Conservation (phyloP, 1,140 invertebrate species). For the Heliconius eleuchia region DNA sequence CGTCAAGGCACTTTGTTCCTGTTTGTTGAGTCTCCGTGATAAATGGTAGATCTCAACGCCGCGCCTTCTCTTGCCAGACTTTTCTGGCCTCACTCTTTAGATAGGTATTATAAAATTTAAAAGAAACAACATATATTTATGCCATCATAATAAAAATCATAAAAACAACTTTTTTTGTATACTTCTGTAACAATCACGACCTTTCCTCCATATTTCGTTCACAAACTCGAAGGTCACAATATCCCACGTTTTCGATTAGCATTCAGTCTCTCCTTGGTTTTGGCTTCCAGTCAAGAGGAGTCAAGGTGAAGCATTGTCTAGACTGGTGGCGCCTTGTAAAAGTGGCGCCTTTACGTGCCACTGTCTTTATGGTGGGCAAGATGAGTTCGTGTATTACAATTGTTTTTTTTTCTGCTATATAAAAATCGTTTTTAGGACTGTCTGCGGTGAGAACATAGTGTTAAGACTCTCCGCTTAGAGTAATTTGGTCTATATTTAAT, state of each 20-base stretch:
- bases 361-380: slow-evolving; percentile 1
- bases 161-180: background rate
- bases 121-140: background rate
- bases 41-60: too few relatives aligned
- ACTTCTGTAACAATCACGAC: background rate
- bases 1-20: too few relatives aligned
- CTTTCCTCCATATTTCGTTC: background rate
- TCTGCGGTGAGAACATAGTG: too few relatives aligned
- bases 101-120: too few relatives aligned
- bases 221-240: background rate
- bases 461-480: too few relatives aligned
- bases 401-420: too few relatives aligned
- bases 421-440: background rate
- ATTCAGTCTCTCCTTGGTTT: background rate
- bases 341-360: background rate
- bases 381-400: background rate
- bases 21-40: too few relatives aligned
- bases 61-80: too few relatives aligned
- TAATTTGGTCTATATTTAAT: background rate
- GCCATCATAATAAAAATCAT: background rate
- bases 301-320: slow-evolving; percentile 33
- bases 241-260: background rate
- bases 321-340: slow-evolving; percentile 27
- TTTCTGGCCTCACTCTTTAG: too few relatives aligned
- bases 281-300: slow-evolving; percentile 15